A percentile compares a stretch with the other conserved stretches of the same genome.
Evolutionary conservation across 1,140 invertebrate species (phyloP).

Genomic region (Halictus rubicundus): DNA sequence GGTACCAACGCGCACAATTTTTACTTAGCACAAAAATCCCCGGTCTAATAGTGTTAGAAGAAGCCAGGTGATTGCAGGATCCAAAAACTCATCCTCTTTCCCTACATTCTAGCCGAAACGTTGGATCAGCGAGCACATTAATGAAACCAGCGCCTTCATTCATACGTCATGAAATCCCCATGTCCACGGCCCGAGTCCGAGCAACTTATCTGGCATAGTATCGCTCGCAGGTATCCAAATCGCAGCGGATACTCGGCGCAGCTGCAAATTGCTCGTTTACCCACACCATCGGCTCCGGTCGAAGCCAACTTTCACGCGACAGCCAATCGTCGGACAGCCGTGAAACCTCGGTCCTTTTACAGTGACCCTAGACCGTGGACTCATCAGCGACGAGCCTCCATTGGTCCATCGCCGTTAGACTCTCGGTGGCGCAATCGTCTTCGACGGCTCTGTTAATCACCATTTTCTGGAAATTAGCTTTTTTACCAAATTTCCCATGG

Average conservation of each 20-base stretch:
- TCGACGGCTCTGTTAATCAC: too few relatives aligned
- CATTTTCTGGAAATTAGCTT: neutral
- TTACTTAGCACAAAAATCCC: too few relatives aligned
- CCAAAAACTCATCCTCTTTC: too few relatives aligned
- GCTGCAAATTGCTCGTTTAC: conserved; percentile 10
- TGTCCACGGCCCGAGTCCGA: too few relatives aligned
- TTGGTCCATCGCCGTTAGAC: neutral
- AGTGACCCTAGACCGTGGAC: neutral
- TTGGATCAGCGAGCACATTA: neutral
- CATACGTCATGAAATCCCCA: too few relatives aligned
- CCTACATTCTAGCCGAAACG: too few relatives aligned
- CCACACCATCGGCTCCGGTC: neutral
- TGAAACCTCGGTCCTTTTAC: conserved; percentile 1
- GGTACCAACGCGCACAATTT: too few relatives aligned
- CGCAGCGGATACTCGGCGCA: neutral
- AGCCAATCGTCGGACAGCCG: neutral
- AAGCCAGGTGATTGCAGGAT: too few relatives aligned
- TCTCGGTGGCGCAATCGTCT: neutral
- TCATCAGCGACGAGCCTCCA: neutral
- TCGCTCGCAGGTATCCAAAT: conserved; percentile 1
- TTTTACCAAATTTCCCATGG: too few relatives aligned
- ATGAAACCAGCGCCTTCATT: neutral
- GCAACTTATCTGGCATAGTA: neutral
- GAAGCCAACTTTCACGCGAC: conserved; percentile 4
- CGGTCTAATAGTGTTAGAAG: too few relatives aligned